A percentile compares a stretch with the other conserved stretches of the same genome.
Evolutionary conservation across 2,888 invertebrate species (phyloP).

Genomic region (Stenichneumon culpator): DNA sequence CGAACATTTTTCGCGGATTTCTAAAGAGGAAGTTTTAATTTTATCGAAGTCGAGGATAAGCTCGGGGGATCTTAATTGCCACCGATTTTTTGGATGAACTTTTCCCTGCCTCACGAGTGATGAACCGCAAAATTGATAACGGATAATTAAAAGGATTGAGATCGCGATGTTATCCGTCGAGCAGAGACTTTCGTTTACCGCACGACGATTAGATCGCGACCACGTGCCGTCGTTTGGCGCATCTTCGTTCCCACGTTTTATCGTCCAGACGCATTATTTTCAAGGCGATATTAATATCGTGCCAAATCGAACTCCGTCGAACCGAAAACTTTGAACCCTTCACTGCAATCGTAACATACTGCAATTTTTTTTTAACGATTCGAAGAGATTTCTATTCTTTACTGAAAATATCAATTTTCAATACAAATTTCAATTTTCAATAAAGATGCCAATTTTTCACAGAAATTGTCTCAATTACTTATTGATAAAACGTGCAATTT

Average conservation of each 20-base stretch:
- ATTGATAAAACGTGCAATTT: background rate
- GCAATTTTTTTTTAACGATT: background rate
- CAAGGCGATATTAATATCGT: background rate
- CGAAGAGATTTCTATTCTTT: background rate
- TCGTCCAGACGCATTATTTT: background rate
- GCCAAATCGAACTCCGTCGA: background rate
- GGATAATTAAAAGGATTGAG: constrained; percentile 36
- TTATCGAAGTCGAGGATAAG: background rate
- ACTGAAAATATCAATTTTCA: background rate
- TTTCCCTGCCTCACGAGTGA: background rate
- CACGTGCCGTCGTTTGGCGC: constrained; percentile 42
- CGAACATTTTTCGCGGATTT: no score
- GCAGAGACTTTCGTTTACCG: constrained; percentile 6
- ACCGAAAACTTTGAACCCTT: background rate
- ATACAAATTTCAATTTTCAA: no score
- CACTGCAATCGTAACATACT: background rate
- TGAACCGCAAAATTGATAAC: constrained; percentile 14
- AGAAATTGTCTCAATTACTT: background rate
- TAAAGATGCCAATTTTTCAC: no score
- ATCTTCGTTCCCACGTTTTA: constrained; percentile 24
- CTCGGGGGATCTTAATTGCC: background rate
- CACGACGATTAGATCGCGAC: constrained; percentile 43
- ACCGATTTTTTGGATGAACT: background rate
- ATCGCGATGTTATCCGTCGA: constrained; percentile 25
- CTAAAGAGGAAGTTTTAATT: no score